These are phyloP conservation scores for Phoxinus dragarum DNA, from an alignment of 2,797 vertebrate genomes.

Conservation along the genomic window DNA sequence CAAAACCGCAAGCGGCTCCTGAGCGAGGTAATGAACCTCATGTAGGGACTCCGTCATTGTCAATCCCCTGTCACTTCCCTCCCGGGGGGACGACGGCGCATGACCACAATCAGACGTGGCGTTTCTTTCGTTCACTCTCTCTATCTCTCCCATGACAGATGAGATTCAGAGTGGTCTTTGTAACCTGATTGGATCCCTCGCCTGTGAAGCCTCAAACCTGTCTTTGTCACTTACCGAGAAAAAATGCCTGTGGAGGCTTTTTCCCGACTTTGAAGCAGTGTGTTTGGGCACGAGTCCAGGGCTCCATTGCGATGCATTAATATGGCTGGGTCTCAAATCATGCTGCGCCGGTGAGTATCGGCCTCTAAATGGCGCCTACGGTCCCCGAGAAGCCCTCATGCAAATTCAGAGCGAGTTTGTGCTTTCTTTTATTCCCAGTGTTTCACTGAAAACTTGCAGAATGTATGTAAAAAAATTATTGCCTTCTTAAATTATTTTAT, in stretches of 20 bases:
- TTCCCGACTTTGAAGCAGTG: not conserved
- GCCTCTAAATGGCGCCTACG: not conserved
- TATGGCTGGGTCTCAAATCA: not conserved
- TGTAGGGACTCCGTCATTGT: conserved; percentile 53
- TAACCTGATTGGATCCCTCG: conserved; percentile 44
- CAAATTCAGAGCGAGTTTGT: not conserved
- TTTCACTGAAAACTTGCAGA: too few species aligned
- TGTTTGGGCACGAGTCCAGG: not conserved
- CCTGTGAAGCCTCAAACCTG: conserved; percentile 8
- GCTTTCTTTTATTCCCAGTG: too few species aligned
- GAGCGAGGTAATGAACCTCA: conserved; percentile 57
- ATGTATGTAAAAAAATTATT: too few species aligned
- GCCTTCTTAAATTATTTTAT: too few species aligned
- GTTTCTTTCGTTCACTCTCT: not conserved
- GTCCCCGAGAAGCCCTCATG: not conserved
- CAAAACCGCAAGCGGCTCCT: conserved; percentile 54
- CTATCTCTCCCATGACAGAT: conserved; percentile 19
- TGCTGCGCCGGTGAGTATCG: not conserved
- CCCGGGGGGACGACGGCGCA: not conserved
- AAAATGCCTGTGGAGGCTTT: not conserved
- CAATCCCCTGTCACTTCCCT: conserved; percentile 20
- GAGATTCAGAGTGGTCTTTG: conserved; percentile 20
- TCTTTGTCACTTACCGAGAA: conserved; percentile 16
- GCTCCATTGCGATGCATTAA: not conserved
- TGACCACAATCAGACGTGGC: not conserved